Conservation (phyloP, 2,113 vertebrate genomes). For the Sprattus sprattus region DNA sequence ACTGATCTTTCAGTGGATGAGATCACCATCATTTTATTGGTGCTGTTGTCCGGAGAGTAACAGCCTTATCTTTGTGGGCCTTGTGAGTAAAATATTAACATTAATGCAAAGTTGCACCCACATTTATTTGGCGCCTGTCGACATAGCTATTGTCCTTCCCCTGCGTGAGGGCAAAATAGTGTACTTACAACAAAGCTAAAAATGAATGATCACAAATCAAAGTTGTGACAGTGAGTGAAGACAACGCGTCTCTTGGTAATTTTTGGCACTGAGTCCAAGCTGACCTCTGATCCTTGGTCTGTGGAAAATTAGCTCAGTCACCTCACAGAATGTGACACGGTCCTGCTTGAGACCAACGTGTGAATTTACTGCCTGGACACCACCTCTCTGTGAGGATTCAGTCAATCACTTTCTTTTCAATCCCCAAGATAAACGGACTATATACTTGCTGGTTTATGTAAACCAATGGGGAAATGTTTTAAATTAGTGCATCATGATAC, state of each 20-base stretch:
- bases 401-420: neutral
- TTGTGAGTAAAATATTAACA: too few species aligned
- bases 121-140: too few species aligned
- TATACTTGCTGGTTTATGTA: neutral
- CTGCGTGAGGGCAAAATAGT: too few species aligned
- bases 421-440: neutral
- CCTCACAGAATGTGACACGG: constrained; percentile 2
- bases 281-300: neutral
- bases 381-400: neutral
- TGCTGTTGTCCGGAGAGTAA: too few species aligned
- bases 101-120: too few species aligned
- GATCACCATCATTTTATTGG: too few species aligned
- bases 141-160: too few species aligned
- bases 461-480: neutral
- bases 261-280: neutral
- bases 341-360: neutral
- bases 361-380: neutral
- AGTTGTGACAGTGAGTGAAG: neutral
- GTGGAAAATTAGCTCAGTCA: constrained; percentile 1
- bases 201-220: neutral
- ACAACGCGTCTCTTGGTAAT: neutral
- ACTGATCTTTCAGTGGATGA: too few species aligned
- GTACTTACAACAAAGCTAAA: neutral
- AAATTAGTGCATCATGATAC: neutral
- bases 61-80: too few species aligned